These are phyloP conservation scores for Thymallus thymallus DNA, from an alignment of 2,113 vertebrate genomes.

Conservation along the genomic window DNA sequence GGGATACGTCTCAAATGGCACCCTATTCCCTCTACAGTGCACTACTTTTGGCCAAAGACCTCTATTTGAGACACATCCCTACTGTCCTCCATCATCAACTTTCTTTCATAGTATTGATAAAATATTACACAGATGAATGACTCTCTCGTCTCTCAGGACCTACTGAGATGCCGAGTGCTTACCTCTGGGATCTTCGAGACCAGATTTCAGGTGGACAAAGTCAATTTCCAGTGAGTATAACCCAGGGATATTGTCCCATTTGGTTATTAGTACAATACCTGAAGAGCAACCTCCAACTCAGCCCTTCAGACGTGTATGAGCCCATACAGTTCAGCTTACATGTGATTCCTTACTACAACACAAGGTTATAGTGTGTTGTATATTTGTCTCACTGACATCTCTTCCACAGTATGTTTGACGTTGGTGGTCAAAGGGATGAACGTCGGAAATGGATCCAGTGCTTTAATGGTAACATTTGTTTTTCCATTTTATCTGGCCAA, in stretches of 20 bases:
- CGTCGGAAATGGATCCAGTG: conserved; percentile 98
- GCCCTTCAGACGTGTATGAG: too few relatives aligned
- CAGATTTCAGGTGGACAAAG: conserved; percentile 99
- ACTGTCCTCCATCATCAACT: too few relatives aligned
- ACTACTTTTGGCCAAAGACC: too few relatives aligned
- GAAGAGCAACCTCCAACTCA: too few relatives aligned
- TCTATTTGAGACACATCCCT: too few relatives aligned
- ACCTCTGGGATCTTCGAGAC: conserved; percentile 99
- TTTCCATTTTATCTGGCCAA: neutral
- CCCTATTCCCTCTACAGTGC: too few relatives aligned
- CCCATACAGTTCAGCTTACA: neutral
- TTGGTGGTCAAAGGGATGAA: conserved; percentile 94
- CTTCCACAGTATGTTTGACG: conserved; percentile 90
- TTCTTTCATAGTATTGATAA: too few relatives aligned
- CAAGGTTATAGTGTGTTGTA: conserved; percentile 17
- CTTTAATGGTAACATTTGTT: conserved; percentile 86
- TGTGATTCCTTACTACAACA: neutral
- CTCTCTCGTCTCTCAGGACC: conserved; percentile 75
- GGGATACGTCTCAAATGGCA: too few relatives aligned
- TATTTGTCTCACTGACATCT: neutral
- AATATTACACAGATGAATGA: too few relatives aligned
- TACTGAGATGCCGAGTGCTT: conserved; percentile 95
- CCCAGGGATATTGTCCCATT: too few relatives aligned
- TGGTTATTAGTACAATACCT: too few relatives aligned
- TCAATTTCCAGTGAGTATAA: conserved; percentile 96